A percentile compares a stretch with the other conserved stretches of the same genome.
Conservation (phyloP, 2,797 vertebrate genomes). For the Clamator glandarius region DNA sequence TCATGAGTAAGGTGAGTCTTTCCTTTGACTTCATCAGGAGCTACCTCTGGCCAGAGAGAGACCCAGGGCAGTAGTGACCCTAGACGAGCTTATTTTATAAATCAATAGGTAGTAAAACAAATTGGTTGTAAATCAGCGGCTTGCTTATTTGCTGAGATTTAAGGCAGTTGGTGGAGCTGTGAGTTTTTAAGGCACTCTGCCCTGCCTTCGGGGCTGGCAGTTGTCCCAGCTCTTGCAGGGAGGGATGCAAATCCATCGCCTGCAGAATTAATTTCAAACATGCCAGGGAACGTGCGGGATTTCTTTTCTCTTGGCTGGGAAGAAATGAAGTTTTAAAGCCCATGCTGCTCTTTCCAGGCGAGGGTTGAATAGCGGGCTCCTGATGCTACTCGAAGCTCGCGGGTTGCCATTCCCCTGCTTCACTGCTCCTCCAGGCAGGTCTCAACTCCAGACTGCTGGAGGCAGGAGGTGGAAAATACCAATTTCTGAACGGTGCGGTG, state of each 20-base stretch:
- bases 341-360: neutral
- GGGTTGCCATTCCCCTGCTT: neutral
- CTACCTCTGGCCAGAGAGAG: neutral
- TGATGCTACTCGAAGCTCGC: rapidly evolving
- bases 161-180: neutral
- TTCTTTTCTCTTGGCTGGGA: neutral
- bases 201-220: neutral
- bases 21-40: neutral
- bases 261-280: neutral
- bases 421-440: rapidly evolving
- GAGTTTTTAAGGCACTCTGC: neutral
- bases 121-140: conserved; percentile 44
- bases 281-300: neutral
- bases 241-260: neutral
- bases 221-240: neutral
- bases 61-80: neutral
- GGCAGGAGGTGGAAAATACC: neutral
- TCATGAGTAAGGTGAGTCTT: neutral
- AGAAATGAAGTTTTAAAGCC: neutral
- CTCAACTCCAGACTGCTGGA: rapidly evolving
- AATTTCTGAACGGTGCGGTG: neutral
- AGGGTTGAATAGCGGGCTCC: neutral
- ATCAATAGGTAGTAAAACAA: conserved; percentile 43
- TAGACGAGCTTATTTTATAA: conserved; percentile 24
- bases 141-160: conserved; percentile 5